These are phyloP conservation scores for Vombatus ursinus DNA, from an alignment of 2,113 vertebrate species.

Conservation along the genomic window DNA sequence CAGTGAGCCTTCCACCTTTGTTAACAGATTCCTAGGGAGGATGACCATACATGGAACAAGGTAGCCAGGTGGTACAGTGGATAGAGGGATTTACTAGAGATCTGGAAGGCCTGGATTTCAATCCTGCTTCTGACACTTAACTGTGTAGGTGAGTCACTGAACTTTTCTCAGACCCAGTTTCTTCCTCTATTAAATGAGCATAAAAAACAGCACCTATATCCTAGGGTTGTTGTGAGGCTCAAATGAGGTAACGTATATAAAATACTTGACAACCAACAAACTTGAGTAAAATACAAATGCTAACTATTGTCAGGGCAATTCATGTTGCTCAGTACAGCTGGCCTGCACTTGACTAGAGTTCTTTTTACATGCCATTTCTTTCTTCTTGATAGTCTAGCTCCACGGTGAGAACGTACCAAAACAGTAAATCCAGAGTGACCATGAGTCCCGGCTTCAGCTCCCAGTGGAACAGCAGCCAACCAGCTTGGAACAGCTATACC, in stretches of 20 bases:
- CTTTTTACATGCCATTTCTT: conserved; percentile 79
- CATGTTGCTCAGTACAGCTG: conserved; percentile 45
- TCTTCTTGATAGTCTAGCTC: conserved; percentile 87
- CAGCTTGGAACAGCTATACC: conserved; percentile 86
- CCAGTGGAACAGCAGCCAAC: conserved; percentile 87
- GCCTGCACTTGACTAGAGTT: conserved; percentile 64
- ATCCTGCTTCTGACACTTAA: neutral
- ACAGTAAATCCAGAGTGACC: conserved; percentile 86
- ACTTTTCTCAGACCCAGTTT: conserved; percentile 5
- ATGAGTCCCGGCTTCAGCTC: conserved; percentile 89
- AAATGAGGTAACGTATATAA: neutral
- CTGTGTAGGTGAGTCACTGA: neutral
- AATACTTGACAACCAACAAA: neutral
- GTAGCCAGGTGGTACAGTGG: neutral
- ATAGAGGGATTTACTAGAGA: neutral
- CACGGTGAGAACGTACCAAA: conserved; percentile 89
- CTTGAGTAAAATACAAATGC: neutral
- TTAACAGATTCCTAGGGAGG: neutral
- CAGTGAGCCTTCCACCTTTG: neutral
- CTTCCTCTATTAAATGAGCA: neutral
- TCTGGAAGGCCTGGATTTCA: neutral
- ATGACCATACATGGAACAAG: neutral
- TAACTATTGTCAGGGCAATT: neutral
- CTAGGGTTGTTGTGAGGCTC: neutral
- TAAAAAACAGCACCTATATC: rapidly evolving